Percentiles rank a stretch among this genome's conserved stretches.
These are phyloP conservation scores for Odobenus rosmarus DNA, from an alignment of 2,113 vertebrate species.

Conservation along the genomic window DNA sequence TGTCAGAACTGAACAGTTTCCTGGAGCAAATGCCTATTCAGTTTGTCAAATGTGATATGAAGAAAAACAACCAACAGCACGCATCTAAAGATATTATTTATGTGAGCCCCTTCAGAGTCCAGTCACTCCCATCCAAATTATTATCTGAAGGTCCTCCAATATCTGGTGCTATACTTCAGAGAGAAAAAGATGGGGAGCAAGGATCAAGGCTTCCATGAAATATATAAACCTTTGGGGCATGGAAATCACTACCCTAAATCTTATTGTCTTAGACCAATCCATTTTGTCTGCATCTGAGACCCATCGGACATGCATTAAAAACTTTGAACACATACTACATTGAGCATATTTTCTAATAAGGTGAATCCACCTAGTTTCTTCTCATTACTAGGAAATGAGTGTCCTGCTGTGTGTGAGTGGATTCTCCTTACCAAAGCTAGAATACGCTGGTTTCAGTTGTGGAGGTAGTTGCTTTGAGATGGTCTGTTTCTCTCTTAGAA, in stretches of 20 bases:
- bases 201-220: background rate
- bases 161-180: background rate
- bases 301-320: background rate
- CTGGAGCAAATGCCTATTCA: background rate
- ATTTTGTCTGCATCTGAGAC: background rate
- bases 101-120: background rate
- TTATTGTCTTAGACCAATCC: background rate
- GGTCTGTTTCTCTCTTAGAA: background rate
- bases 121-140: background rate
- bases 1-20: conserved; percentile 36
- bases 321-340: background rate
- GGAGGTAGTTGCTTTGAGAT: background rate
- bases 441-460: background rate
- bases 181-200: accelerated
- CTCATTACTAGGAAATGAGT: background rate
- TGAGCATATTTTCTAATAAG: background rate
- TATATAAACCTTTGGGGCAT: background rate
- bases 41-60: conserved; percentile 20
- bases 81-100: background rate
- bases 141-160: background rate
- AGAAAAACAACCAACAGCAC: background rate
- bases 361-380: background rate
- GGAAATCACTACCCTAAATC: background rate
- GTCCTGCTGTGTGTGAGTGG: background rate
- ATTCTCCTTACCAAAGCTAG: background rate